Base-by-base conservation (phyloP, 1,140 invertebrate species). In the Euborellia annulipes region DNA sequence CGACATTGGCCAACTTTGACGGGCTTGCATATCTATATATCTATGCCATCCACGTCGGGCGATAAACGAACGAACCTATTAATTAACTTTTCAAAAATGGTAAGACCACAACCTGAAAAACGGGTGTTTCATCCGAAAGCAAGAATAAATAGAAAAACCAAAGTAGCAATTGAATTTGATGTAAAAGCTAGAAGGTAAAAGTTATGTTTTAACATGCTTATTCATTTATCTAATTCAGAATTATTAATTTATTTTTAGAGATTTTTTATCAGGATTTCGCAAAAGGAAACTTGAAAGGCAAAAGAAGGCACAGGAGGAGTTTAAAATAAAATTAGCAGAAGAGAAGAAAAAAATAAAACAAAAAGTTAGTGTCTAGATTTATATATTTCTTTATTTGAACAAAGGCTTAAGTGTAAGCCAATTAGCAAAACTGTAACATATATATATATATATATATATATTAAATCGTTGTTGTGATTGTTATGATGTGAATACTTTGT, bases 191-290 rank as follows among this genome's bases (percentile, higher is more conserved):
- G 75, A 56, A 68, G 62, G 75, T 77, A 63, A 60, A 56, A 27
- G 23, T 27, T 27, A 27, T 27, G 23, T 6, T 6, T 27, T 27
- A 6, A 6, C 23, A 27, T 27, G 11, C 11, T 56, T 21, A 20
- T 16, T 43, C 22, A 21, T 17, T 36, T 18, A 11, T 27, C 19
- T 19, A 27, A 17, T 18, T 20, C n/a, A 17, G n/a, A 17, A 37
- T 39, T 11, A 46, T 46, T 49, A 41, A 47, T 49, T 32, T 49
- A 27, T 8, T 51, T 52, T 7, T 49, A 76, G 76, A 60, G 79
- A 84, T 32, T 85, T 80, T 58, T 62, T 85, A 23, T 75, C 73
- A 46, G 82, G 82, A 4, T 85, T 85, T 62, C 78, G 70, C 36
- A 84, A 83, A 61, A 63, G 82, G 50, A 85, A 85, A 58, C 54